These are phyloP conservation scores for Ectemnius cavifrons DNA, from an alignment of 2,888 invertebrate genomes.

Conservation along the genomic window DNA sequence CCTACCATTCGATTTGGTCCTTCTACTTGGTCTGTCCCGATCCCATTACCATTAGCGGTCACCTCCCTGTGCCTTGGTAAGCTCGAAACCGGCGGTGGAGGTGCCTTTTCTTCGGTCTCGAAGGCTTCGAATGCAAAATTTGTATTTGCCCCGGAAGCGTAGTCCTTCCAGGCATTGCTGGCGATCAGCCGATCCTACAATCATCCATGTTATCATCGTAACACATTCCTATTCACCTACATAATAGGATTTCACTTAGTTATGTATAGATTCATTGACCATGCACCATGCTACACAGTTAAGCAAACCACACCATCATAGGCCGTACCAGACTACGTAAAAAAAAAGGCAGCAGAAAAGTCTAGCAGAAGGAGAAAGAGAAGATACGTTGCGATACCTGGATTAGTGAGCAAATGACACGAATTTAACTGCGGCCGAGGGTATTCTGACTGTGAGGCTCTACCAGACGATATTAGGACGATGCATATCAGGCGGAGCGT, in stretches of 20 bases:
- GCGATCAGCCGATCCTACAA: constrained; percentile 89
- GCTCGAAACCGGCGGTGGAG: constrained; percentile 74
- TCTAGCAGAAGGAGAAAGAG: constrained; percentile 21
- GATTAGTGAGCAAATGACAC: constrained; percentile 55
- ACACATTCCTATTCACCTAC: neutral
- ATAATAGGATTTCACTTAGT: too few relatives aligned
- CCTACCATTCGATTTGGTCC: constrained; percentile 63
- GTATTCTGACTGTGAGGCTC: constrained; percentile 48
- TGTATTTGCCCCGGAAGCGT: constrained; percentile 86
- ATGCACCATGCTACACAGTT: too few relatives aligned
- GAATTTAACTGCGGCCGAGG: constrained; percentile 49
- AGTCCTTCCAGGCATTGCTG: constrained; percentile 93
- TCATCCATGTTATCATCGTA: neutral
- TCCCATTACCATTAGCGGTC: constrained; percentile 55
- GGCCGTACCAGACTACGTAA: too few relatives aligned
- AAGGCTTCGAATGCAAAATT: constrained; percentile 95
- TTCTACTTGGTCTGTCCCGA: constrained; percentile 79
- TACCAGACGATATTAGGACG: constrained; percentile 76
- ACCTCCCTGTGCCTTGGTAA: constrained; percentile 71
- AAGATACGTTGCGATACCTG: constrained; percentile 53
- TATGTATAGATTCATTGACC: too few relatives aligned
- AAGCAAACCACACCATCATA: too few relatives aligned
- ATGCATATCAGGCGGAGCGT: constrained; percentile 73
- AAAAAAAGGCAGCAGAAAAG: neutral
- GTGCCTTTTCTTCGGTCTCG: constrained; percentile 87